Conservation (phyloP, 1,140 invertebrate species). For the Trissolcus basalis region DNA sequence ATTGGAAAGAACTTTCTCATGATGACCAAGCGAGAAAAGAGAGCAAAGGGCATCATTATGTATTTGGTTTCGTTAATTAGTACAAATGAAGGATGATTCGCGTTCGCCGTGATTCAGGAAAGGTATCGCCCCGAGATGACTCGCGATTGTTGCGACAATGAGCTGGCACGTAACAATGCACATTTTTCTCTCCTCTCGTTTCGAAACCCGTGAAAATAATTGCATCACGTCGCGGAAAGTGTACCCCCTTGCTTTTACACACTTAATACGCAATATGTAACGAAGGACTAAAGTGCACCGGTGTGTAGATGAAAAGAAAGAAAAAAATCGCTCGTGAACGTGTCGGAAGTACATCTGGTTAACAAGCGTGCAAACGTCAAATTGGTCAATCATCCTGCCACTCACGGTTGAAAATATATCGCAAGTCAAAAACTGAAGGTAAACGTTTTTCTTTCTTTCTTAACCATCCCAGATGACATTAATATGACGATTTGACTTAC, state of each 20-base stretch:
- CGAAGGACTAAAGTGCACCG: not conserved
- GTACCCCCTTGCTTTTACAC: not conserved
- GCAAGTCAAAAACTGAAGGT: not conserved
- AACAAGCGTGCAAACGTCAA: conserved; percentile 14
- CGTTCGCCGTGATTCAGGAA: too few species aligned
- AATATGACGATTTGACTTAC: too few species aligned
- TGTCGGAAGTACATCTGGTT: conserved; percentile 5
- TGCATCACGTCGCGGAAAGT: not conserved
- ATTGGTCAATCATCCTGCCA: conserved; percentile 26
- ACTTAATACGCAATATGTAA: not conserved
- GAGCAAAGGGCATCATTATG: too few species aligned
- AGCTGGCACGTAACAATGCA: too few species aligned
- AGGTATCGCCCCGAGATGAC: too few species aligned
- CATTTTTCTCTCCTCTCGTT: not conserved
- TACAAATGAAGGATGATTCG: too few species aligned
- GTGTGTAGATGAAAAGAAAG: not conserved
- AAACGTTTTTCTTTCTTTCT: too few species aligned
- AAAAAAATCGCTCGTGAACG: not conserved
- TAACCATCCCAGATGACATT: too few species aligned
- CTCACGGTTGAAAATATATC: conserved; percentile 4
- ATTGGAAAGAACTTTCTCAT: too few species aligned
- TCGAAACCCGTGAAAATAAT: conserved; percentile 1
- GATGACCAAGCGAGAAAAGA: too few species aligned
- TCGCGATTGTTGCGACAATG: too few species aligned
- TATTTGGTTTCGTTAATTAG: too few species aligned